Base-by-base conservation (phyloP, 2,113 vertebrate genomes). In the Chamaetylas fuelleborni region DNA sequence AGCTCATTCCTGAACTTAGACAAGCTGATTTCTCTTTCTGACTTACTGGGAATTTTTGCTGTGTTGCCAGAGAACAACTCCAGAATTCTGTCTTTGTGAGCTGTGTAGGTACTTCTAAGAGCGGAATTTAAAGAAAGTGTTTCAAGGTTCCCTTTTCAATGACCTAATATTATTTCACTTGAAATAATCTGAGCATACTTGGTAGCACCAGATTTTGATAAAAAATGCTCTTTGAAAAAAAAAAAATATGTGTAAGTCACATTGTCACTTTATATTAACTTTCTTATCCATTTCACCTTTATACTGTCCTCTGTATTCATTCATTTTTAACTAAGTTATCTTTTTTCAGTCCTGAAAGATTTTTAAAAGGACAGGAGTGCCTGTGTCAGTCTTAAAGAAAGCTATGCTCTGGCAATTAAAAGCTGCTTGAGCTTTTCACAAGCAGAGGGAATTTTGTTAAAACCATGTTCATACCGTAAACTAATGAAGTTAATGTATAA, bases 191-290 rank as follows among this genome's bases (percentile, higher is more conserved):
- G 12, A 93, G 66, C 92, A 81, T 67, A 70, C 78, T 91, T 78
- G 64, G 79, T 88, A 95, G 86, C 86, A 89, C 26, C 83, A 61
- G 56, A 81, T 90, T 96, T 86, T 96, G 81, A 92, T 96, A 84
- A 96, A 93, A 96, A 92, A 84, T 93, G 88, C 84, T 76, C 67
- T 97, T 94, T 97, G 87, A 91, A 96, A 96, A 85, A 92, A 74
- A 6, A 6, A 62, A 56, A n/a, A n/a, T n/a, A 89, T 96, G 72
- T n/a, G 33, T 74, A 95, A 97, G 81, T 96, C 95, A 95, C 92
- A 85, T 78, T 97, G 94, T 92, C 95, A 95, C 72, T 96, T 98
- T 93, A 90, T 78, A 97, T 97, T 97, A 97, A 70, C 81, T 79
- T 89, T 84, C 81, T 94, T 96, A 93, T 90, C 50, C 61, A 78